Conservation (phyloP, 2,113 vertebrate species). For the Callipepla squamata region DNA sequence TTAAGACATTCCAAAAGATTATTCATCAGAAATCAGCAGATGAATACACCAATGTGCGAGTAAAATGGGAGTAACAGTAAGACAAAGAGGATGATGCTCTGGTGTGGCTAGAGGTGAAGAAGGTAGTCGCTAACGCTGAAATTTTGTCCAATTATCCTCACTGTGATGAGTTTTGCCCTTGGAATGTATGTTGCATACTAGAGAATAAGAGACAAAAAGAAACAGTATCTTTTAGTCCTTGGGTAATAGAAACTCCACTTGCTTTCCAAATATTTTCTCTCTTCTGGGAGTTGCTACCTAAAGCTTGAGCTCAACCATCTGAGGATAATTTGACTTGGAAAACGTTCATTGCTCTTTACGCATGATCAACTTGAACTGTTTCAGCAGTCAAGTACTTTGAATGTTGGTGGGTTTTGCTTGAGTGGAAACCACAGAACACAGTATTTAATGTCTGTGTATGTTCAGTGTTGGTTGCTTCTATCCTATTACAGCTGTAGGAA, state of each 20-base stretch:
- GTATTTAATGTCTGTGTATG: neutral
- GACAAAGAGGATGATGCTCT: neutral
- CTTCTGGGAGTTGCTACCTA: neutral
- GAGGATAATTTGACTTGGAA: neutral
- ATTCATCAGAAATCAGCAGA: neutral
- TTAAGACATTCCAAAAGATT: neutral
- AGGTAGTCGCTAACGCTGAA: fast-evolving
- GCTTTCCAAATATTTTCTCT: fast-evolving
- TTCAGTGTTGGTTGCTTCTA: neutral
- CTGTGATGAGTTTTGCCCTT: neutral
- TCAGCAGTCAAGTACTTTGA: neutral
- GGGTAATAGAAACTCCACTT: neutral
- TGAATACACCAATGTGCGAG: neutral
- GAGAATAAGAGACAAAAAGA: neutral
- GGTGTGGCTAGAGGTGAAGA: neutral
- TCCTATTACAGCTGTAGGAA: neutral
- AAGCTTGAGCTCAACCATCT: neutral
- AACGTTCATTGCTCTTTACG: neutral
- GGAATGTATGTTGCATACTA: fast-evolving
- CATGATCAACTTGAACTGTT: neutral
- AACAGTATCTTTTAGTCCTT: neutral
- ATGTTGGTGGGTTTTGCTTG: fast-evolving
- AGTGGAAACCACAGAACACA: neutral
- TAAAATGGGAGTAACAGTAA: neutral
- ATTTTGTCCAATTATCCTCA: neutral